Conservation (phyloP, 2,797 vertebrate species). For the Hydrocynus forskahlii region DNA sequence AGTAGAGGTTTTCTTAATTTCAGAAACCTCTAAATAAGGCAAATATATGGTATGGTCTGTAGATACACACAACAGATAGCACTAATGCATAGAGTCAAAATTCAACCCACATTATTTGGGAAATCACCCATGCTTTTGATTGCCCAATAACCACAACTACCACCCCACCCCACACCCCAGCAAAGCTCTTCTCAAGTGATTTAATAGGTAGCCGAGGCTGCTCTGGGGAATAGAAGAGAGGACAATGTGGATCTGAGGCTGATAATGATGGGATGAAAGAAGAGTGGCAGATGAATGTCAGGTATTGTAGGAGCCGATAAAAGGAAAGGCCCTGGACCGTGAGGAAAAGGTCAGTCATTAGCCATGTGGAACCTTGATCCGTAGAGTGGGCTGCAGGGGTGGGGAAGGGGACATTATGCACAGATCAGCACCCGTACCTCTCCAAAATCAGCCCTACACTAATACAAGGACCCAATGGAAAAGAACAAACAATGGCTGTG, state of each 20-base stretch:
- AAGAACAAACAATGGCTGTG: slow-evolving; percentile 34
- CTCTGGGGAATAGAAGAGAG: slow-evolving; percentile 49
- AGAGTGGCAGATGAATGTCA: slow-evolving; percentile 65
- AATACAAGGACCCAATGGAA: slow-evolving; percentile 44
- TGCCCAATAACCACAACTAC: neutral
- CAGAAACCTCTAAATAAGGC: neutral
- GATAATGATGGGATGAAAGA: slow-evolving; percentile 61
- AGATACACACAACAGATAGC: slow-evolving; percentile 17
- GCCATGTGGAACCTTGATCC: slow-evolving; percentile 65
- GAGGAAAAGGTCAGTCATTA: slow-evolving; percentile 65
- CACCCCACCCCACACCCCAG: neutral
- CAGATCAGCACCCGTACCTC: slow-evolving; percentile 50
- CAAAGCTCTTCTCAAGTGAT: slow-evolving; percentile 44
- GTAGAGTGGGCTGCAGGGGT: slow-evolving; percentile 48
- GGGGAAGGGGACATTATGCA: slow-evolving; percentile 51
- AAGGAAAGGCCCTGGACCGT: slow-evolving; percentile 55
- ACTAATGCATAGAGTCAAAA: slow-evolving; percentile 35
- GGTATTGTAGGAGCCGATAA: slow-evolving; percentile 63
- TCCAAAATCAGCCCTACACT: slow-evolving; percentile 47
- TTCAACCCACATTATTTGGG: slow-evolving; percentile 31
- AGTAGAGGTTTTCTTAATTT: too few species aligned
- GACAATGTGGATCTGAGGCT: slow-evolving; percentile 54
- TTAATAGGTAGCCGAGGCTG: slow-evolving; percentile 50
- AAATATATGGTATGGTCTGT: slow-evolving; percentile 8
- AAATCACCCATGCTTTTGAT: slow-evolving; percentile 39